phyloP scores from a whole-genome alignment of 2,797 vertebrate species.

The Bovichtus diacanthus region DNA sequence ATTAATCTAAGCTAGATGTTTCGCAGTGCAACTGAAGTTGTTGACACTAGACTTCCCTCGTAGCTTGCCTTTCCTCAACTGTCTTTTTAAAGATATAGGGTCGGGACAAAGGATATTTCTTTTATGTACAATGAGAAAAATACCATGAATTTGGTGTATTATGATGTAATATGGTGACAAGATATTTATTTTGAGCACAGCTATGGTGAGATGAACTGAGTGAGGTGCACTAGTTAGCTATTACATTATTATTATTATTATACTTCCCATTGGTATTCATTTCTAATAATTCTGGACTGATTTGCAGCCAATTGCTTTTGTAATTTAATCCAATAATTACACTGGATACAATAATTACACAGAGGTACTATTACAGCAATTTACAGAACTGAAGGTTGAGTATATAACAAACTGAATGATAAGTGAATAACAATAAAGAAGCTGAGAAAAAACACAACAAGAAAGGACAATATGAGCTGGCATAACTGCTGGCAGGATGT shows the following conservation, averaged over 20 bases:
- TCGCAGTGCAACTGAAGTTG: background rate
- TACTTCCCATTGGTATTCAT: background rate
- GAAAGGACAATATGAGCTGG: background rate
- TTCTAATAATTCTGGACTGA: background rate
- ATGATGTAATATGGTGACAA: background rate
- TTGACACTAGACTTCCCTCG: background rate
- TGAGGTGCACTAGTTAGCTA: background rate
- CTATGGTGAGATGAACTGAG: background rate
- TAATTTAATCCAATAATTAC: background rate
- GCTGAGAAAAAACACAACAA: background rate
- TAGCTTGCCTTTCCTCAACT: background rate
- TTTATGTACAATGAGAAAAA: background rate
- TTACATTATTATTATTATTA: background rate
- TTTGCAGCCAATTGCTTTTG: background rate
- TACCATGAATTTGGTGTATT: background rate
- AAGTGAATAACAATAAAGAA: conserved; percentile 1
- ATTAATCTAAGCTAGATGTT: background rate
- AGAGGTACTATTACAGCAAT: background rate
- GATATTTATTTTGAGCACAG: background rate
- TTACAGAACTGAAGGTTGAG: background rate
- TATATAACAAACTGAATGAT: background rate
- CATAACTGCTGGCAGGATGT: background rate
- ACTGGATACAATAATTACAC: too few relatives aligned
- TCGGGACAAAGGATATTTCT: background rate
- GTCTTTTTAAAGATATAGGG: background rate